These are phyloP conservation scores for Pristionchus japonicus DNA, from an alignment of 2,888 invertebrate genomes.

Conservation along the genomic window DNA sequence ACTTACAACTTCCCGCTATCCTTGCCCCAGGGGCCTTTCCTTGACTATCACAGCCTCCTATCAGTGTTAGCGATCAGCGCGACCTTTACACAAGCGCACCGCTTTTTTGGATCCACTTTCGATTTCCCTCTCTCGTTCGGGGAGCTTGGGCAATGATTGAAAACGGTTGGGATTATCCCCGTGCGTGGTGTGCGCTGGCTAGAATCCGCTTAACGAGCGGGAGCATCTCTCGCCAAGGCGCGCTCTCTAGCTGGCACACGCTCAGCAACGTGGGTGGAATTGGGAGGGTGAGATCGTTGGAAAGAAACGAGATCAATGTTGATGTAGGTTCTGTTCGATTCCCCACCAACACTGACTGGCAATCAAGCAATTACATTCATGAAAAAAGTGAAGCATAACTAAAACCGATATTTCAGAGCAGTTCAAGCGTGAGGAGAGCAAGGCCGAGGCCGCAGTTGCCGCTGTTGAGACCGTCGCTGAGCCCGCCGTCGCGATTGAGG, in stretches of 20 bases:
- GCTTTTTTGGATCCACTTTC: not conserved
- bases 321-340: too few relatives aligned
- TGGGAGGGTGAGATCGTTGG: not conserved
- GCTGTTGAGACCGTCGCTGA: conserved; percentile 25
- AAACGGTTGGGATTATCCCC: conserved; percentile 26
- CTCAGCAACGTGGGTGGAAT: not conserved
- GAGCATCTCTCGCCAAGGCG: too few relatives aligned
- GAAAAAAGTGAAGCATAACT: not conserved
- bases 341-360: too few relatives aligned
- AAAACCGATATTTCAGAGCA: not conserved
- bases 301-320: too few relatives aligned
- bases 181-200: not conserved
- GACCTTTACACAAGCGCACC: not conserved
- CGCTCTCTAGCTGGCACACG: too few relatives aligned
- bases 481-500: not conserved
- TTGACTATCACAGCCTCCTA: not conserved
- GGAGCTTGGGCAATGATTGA: not conserved
- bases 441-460: conserved; percentile 12
- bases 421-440: conserved; percentile 41
- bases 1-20: not conserved
- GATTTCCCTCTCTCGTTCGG: not conserved
- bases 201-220: not conserved
- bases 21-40: not conserved
- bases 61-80: not conserved
- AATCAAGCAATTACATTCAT: too few relatives aligned